Percentiles rank a stretch among this genome's conserved stretches.
Conservation (phyloP, 2,797 vertebrate genomes). For the Macroramphosus scolopax region DNA sequence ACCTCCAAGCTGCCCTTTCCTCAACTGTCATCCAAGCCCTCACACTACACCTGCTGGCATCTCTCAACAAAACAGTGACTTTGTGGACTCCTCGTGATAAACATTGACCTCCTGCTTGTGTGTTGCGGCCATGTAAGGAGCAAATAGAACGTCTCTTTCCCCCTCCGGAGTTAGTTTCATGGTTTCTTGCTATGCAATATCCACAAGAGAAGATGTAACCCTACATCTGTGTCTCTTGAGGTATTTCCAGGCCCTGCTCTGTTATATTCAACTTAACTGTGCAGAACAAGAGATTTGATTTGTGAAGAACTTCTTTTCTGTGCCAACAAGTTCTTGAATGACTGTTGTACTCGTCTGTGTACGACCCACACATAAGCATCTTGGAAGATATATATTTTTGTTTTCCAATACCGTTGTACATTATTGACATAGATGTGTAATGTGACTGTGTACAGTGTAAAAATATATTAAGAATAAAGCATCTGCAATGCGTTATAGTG, state of each 20-base stretch:
- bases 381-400: conserved; percentile 78
- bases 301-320: conserved; percentile 69
- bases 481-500: conserved; percentile 60
- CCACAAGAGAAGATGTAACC: conserved; percentile 54
- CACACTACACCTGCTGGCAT: conserved; percentile 54
- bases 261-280: conserved; percentile 55
- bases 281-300: conserved; percentile 68
- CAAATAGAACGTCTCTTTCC: conserved; percentile 14
- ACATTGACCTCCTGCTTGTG: conserved; percentile 26
- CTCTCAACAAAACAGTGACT: conserved; percentile 40
- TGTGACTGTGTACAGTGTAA: conserved; percentile 84
- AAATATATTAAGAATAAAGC: conserved; percentile 82
- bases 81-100: conserved; percentile 21
- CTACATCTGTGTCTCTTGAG: conserved; percentile 36
- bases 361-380: conserved; percentile 65
- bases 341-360: conserved; percentile 68
- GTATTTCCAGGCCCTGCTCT: conserved; percentile 40
- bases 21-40: conserved; percentile 28
- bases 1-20: conserved; percentile 47
- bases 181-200: conserved; percentile 85
- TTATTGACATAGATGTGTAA: conserved; percentile 80
- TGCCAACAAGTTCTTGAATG: conserved; percentile 72
- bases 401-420: conserved; percentile 76
- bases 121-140: conserved; percentile 14
- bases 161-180: conserved; percentile 52